Evolutionary conservation across 64 coral and sea anemone species (phyloP).

Genomic region (Porites australiensis): DNA sequence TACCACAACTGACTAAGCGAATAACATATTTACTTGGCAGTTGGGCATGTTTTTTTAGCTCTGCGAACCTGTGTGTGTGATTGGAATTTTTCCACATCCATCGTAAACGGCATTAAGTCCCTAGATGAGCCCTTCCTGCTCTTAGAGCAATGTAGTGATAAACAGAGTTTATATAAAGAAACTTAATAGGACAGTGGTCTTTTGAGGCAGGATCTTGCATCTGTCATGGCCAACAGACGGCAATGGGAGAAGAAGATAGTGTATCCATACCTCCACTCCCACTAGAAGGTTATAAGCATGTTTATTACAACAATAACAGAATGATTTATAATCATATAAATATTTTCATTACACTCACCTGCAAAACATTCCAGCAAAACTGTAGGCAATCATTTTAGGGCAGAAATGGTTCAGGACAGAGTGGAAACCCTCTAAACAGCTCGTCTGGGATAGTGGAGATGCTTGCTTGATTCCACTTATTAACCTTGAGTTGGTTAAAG

Average conservation of each 20-base stretch:
- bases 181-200: too few species aligned
- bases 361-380: constrained; percentile 35
- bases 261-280: too few species aligned
- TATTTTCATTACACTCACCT: background rate
- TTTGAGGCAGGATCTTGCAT: too few species aligned
- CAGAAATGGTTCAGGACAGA: constrained; percentile 47
- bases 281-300: too few species aligned
- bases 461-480: constrained; percentile 27
- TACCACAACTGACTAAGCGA: background rate
- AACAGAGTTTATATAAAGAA: too few species aligned
- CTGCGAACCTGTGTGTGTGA: background rate
- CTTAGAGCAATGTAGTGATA: background rate
- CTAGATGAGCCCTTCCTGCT: background rate
- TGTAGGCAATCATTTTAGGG: constrained; percentile 39
- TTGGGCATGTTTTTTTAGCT: background rate
- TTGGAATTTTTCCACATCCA: background rate
- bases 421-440: constrained; percentile 53
- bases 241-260: too few species aligned
- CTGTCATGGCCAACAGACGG: too few species aligned
- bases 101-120: background rate
- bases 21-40: background rate
- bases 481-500: background rate
- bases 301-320: background rate
- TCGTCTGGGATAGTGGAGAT: constrained; percentile 40
- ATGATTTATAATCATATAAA: background rate